Percentiles rank a stretch among this genome's conserved stretches.
These are phyloP conservation scores for Heliconius melpomene DNA, from an alignment of 1,140 invertebrate species.

Conservation along the genomic window DNA sequence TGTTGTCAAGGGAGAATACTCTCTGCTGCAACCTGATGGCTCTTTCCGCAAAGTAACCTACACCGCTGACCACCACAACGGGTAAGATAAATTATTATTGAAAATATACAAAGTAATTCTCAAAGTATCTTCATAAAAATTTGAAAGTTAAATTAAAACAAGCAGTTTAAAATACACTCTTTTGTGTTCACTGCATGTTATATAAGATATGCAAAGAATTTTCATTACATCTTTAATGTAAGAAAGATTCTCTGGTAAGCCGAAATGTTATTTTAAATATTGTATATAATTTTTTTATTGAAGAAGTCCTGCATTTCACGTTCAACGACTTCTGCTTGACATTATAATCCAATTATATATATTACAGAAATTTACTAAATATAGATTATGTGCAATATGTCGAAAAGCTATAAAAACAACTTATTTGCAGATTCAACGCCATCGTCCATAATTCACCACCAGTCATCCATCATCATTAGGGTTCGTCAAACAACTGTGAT, in stretches of 20 bases:
- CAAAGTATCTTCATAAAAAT: not conserved
- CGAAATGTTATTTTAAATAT: too few relatives aligned
- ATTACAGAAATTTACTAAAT: not conserved
- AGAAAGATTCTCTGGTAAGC: too few relatives aligned
- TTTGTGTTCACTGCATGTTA: too few relatives aligned
- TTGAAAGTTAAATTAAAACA: not conserved
- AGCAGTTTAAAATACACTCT: not conserved
- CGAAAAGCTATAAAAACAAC: conserved; percentile 21
- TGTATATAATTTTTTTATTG: too few relatives aligned
- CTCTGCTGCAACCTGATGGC: conserved; percentile 84
- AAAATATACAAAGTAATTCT: not conserved
- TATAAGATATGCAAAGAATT: too few relatives aligned
- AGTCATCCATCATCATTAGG: conserved; percentile 78
- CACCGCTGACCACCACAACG: conserved; percentile 86
- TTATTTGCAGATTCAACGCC: conserved; percentile 82
- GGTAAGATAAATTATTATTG: conserved; percentile 66
- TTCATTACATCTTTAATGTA: too few relatives aligned
- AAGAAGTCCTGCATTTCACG: not conserved
- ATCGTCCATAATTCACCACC: conserved; percentile 84
- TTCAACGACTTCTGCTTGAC: not conserved
- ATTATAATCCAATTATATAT: not conserved
- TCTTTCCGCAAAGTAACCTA: conserved; percentile 87
- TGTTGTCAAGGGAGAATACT: conserved; percentile 80
- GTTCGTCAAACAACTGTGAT: conserved; percentile 64
- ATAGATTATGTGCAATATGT: conserved; percentile 2